A percentile compares a stretch with the other conserved stretches of the same genome.
Evolutionary conservation across 2,888 invertebrate genomes (phyloP).

Genomic region (Meandrusa payeni): DNA sequence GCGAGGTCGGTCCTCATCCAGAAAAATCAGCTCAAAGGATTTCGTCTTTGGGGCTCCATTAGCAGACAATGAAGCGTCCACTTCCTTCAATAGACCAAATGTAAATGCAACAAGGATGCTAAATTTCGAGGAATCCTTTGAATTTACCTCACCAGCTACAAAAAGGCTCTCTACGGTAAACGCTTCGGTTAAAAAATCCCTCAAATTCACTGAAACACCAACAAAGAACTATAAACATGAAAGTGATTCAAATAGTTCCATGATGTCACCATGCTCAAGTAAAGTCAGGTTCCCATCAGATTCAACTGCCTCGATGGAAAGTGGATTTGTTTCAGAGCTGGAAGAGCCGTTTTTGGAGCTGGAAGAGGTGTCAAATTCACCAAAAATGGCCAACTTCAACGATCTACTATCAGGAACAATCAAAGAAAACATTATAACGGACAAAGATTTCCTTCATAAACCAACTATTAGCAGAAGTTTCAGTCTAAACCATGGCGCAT

Average conservation of each 20-base stretch:
- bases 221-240: slow-evolving; percentile 51
- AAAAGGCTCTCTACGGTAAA: slow-evolving; percentile 36
- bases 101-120: slow-evolving; percentile 56
- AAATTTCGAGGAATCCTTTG: slow-evolving; percentile 65
- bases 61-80: slow-evolving; percentile 60
- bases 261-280: slow-evolving; percentile 47
- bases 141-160: slow-evolving; percentile 62
- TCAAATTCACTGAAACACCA: slow-evolving; percentile 63
- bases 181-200: slow-evolving; percentile 59
- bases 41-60: slow-evolving; percentile 72
- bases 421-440: slow-evolving; percentile 45
- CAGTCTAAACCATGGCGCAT: slow-evolving; percentile 54
- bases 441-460: slow-evolving; percentile 41
- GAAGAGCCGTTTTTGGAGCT: slow-evolving; percentile 67
- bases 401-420: slow-evolving; percentile 62
- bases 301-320: slow-evolving; percentile 67
- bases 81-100: slow-evolving; percentile 61
- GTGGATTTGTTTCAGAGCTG: slow-evolving; percentile 69
- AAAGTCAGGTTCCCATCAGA: slow-evolving; percentile 54
- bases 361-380: slow-evolving; percentile 60
- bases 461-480: slow-evolving; percentile 52
- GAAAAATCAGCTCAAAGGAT: slow-evolving; percentile 56
- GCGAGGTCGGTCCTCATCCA: slow-evolving; percentile 48
- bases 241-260: slow-evolving; percentile 57
- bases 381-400: slow-evolving; percentile 61